Conservation (phyloP, 1,140 invertebrate species). For the Camponotus pennsylvanicus region DNA sequence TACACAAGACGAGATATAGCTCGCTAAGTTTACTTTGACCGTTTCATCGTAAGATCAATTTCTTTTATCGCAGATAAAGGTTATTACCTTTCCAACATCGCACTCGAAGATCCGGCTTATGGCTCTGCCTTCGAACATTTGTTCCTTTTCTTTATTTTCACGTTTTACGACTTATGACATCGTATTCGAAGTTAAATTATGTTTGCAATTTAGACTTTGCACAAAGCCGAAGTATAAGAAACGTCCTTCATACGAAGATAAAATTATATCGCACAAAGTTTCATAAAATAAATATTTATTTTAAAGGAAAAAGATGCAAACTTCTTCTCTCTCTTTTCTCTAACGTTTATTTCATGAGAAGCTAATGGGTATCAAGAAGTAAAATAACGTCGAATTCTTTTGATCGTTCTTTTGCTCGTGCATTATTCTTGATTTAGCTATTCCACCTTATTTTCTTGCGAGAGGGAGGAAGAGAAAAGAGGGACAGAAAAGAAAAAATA, state of each 20-base stretch:
- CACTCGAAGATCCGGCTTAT: conserved; percentile 11
- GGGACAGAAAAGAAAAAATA: too few species aligned
- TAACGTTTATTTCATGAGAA: neutral
- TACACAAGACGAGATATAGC: conserved; percentile 60
- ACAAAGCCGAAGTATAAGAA: neutral
- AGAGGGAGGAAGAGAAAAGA: too few species aligned
- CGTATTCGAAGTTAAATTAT: neutral
- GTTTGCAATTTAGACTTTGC: neutral
- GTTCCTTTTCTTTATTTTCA: conserved; percentile 39
- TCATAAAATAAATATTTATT: conserved; percentile 29
- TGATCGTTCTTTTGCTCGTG: neutral
- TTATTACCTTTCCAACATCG: conserved; percentile 68
- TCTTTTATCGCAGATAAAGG: conserved; percentile 78
- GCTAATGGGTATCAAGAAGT: neutral
- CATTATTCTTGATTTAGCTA: neutral
- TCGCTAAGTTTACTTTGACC: conserved; percentile 54
- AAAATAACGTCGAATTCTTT: neutral
- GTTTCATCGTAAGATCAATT: conserved; percentile 67
- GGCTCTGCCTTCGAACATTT: conserved; percentile 27
- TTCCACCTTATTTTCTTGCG: conserved; percentile 14
- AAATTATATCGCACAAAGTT: neutral
- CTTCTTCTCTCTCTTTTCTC: neutral
- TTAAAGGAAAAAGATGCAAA: neutral
- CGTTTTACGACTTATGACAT: neutral
- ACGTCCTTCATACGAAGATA: neutral